Conservation (phyloP, 2,797 vertebrate genomes). For the Champsocephalus gunnari region DNA sequence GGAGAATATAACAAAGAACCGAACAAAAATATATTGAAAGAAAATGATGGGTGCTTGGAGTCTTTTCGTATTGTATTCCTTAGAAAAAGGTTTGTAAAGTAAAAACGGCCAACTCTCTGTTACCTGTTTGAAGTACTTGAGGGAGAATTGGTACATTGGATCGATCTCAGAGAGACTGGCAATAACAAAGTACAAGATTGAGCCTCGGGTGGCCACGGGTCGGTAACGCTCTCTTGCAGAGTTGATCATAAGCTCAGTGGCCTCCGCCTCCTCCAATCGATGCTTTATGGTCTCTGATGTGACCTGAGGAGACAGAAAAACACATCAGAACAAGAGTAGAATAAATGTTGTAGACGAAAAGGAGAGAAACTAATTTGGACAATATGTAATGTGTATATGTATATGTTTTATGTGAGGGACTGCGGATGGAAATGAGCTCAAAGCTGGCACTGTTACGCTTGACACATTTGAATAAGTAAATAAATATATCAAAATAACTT, state of each 20-base stretch:
- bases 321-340: constrained; percentile 7
- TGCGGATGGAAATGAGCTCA: too few relatives aligned
- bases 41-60: background rate
- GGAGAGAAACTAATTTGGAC: background rate
- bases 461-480: too few relatives aligned
- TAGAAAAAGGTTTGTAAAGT: background rate
- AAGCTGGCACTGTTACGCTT: too few relatives aligned
- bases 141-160: constrained; percentile 89
- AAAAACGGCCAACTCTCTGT: background rate
- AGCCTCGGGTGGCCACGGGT: constrained; percentile 84
- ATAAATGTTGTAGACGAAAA: background rate
- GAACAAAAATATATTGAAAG: background rate
- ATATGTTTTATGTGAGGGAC: too few relatives aligned
- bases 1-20: background rate
- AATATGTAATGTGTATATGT: background rate
- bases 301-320: constrained; percentile 65
- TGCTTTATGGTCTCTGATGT: constrained; percentile 85
- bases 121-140: constrained; percentile 91
- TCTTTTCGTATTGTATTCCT: background rate
- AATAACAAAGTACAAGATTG: constrained; percentile 87
- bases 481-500: background rate
- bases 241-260: constrained; percentile 87
- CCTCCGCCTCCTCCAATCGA: constrained; percentile 85
- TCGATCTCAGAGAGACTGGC: constrained; percentile 89
- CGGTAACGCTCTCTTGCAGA: constrained; percentile 83